Evolutionary conservation across 1,140 invertebrate species (phyloP).

Genomic region (Armadillidium nasatum): DNA sequence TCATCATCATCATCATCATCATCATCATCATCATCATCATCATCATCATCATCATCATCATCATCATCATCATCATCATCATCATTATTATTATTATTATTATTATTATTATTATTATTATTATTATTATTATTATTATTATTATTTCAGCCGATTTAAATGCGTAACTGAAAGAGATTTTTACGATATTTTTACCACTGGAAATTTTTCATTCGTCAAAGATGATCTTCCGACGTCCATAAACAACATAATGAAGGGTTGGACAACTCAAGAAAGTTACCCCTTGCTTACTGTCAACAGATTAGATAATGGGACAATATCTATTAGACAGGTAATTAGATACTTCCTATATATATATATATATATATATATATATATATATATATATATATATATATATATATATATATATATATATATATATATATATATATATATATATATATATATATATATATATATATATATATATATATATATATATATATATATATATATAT

Average conservation of each 20-base stretch:
- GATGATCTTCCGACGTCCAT: slow-evolving; percentile 62
- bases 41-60: slow-evolving; percentile 11
- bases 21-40: slow-evolving; percentile 11
- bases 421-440: no score
- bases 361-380: no score
- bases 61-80: slow-evolving; percentile 11
- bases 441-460: no score
- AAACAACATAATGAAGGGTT: slow-evolving; percentile 62
- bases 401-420: no score
- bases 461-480: no score
- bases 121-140: not conserved
- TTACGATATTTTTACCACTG: slow-evolving; percentile 63
- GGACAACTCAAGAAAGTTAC: slow-evolving; percentile 51
- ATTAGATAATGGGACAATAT: slow-evolving; percentile 10
- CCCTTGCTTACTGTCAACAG: slow-evolving; percentile 19
- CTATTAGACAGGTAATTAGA: slow-evolving; percentile 4
- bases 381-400: no score
- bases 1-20: slow-evolving; percentile 10
- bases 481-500: no score
- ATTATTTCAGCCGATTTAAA: slow-evolving; percentile 45
- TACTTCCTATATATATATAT: no score
- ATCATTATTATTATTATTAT: slow-evolving; percentile 11
- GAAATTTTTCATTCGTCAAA: slow-evolving; percentile 27
- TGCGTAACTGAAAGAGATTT: slow-evolving; percentile 80
- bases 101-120: slow-evolving; percentile 11